Base-by-base conservation (phyloP, 2,797 vertebrate genomes). In the Enteromius fasciolatus region DNA sequence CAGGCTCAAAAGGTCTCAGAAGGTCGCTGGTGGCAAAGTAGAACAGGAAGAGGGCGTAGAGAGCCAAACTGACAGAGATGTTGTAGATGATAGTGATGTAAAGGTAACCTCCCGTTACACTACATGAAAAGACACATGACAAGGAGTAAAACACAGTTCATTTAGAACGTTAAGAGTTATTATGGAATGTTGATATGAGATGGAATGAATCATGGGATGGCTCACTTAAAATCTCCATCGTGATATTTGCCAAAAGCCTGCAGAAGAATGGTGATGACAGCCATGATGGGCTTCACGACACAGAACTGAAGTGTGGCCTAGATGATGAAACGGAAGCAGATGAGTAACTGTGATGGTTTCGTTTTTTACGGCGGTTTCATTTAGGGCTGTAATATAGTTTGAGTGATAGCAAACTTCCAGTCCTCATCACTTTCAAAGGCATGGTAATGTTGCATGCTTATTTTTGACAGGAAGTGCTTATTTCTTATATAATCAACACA, bases 271-370 rank as follows among this genome's bases (percentile, higher is more conserved):
- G 97, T 99, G 93, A 96, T 76, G 67, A 94, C 86, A 0, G 98
- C 96, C 98, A 99, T 98, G 92, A 97, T 92, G 64, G 98, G 98
- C 89, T 99, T 99, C 91, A 99, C 95, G 0, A 98, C 95, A 81
- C 98, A 99, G 94, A 99, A 99, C 94, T 99, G 98, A 87, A 99
- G 95, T 0, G 97, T 99, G 48, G 98, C 98, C 98, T 99, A 91
- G 78, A 91, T 88, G 89, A 90, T 68, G 91, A 57, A 84, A 83
- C 72, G 87, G 74, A 88, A 76, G 85, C 76, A 89, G 6, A 79
- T 68, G 41, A 69, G 48, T 39, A 63, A 39, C 17, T 0, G 18
- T 20, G 36, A 67, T 41, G 46, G 31, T 67, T 78, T 28, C 5
- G 10, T 23, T 48, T 66, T 67, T 15, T 39, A 44, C 2, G 12